Evolutionary conservation across 2,888 invertebrate genomes (phyloP).

Genomic region (Psylliodes chrysocephalus): DNA sequence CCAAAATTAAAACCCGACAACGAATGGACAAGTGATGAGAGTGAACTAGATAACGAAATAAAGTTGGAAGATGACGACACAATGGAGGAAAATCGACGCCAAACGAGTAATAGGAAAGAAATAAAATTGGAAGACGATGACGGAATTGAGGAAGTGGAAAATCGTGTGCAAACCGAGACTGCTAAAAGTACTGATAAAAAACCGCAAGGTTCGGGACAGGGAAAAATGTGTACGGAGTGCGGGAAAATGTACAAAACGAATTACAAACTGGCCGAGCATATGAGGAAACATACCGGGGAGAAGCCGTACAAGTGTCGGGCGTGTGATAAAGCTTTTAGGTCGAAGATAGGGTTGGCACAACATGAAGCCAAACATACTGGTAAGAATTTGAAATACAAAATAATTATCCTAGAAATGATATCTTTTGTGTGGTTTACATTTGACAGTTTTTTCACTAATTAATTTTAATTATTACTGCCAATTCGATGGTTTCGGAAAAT

Average conservation of each 20-base stretch:
- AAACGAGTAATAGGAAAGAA: too few species aligned
- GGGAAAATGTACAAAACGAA: constrained; percentile 70
- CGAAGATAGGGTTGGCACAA: constrained; percentile 70
- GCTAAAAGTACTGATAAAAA: constrained; percentile 38
- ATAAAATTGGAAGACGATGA: constrained; percentile 46
- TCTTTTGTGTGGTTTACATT: too few species aligned
- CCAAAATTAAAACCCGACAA: constrained; percentile 38
- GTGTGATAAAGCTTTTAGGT: constrained; percentile 71
- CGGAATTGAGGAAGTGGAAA: constrained; percentile 38
- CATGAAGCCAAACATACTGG: constrained; percentile 71
- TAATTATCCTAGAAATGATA: too few species aligned
- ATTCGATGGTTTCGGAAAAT: too few species aligned
- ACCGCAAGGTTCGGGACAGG: constrained; percentile 56
- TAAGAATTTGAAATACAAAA: too few species aligned
- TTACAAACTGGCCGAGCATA: constrained; percentile 70
- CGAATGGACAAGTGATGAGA: constrained; percentile 46
- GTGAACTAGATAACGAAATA: constrained; percentile 46
- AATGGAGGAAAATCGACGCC: constrained; percentile 46
- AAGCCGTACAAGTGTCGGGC: constrained; percentile 69
- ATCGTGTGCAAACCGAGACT: constrained; percentile 16
- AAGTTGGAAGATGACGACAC: constrained; percentile 45
- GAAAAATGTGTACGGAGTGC: constrained; percentile 68
- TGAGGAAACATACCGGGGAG: constrained; percentile 71
- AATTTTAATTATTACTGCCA: too few species aligned
- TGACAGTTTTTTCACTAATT: too few species aligned